Conservation (phyloP, 2,888 invertebrate species). For the Metacarcinus magister region DNA sequence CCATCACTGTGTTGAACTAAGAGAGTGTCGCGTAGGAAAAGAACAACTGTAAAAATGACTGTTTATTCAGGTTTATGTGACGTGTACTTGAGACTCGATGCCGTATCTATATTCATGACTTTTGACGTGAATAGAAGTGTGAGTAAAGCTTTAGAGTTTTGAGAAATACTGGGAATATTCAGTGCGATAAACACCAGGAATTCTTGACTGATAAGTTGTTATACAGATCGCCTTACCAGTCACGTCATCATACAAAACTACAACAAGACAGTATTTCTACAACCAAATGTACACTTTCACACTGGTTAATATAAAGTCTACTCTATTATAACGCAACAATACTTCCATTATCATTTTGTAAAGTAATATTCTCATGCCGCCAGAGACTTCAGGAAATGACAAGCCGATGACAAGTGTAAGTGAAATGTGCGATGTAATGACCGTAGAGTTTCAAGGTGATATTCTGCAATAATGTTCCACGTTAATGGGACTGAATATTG, state of each 20-base stretch:
- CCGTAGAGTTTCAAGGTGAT: no score
- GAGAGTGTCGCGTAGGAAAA: not conserved
- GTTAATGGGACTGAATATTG: no score
- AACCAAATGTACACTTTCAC: not conserved
- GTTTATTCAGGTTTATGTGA: no score
- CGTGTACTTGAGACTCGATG: no score
- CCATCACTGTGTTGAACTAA: not conserved
- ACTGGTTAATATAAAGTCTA: not conserved
- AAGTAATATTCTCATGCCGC: not conserved
- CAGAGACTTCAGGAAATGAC: no score
- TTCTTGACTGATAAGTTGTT: not conserved
- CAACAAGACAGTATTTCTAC: not conserved
- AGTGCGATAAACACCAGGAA: no score
- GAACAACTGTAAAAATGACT: not conserved
- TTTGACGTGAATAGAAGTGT: no score
- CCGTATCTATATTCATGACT: no score
- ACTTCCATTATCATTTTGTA: not conserved
- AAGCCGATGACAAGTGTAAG: not conserved
- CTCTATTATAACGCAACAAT: not conserved
- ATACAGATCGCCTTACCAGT: not conserved
- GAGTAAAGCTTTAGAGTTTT: no score
- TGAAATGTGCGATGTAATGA: not conserved
- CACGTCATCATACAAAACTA: not conserved
- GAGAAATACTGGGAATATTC: no score
- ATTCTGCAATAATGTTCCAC: no score